Evolutionary conservation across 2,113 vertebrate species (phyloP), one percentile per base, ranked within the genome.

Genomic region (Ceuthmochares aereus): DNA sequence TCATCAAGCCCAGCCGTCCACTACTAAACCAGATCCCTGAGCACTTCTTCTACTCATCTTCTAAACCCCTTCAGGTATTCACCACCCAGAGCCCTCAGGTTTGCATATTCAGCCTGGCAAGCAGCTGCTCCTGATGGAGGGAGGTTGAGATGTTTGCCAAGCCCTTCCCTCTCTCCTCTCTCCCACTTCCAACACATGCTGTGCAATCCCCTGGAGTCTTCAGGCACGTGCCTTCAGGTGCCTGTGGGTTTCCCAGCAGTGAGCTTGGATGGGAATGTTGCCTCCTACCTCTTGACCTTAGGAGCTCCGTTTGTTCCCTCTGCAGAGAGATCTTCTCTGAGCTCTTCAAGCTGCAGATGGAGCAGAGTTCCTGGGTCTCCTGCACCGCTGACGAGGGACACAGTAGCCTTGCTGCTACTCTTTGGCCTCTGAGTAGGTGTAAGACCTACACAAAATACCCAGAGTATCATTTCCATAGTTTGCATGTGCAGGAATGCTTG

Each of bases 191-290:
- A 32, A 45, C 6, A 1, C 17, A 2, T 30, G 47, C 64, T 60
- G 63, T 37, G 56, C 58, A 63, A 37, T 30, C 2, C 42, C 47
- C 22, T 0, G 0, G 11, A 5, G 5, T 69, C 43, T 17, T n/a
- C 1, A 14, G 59, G 69, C 62, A 29, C 54, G 68, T 25, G 30
- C 25, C 0, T 0, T 66, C 0, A 1, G 67, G 32, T 4, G 6
- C 14, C 55, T 1, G 2, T 32, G 66, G 29, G 14, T 32, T 63
- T 95, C 42, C 21, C 30, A 60, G 32, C 32, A 64, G 40, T 12
- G n/a, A 68, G 36, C 4, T 1, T 30, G 56, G 59, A 27, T 12
- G 14, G 40, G 51, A 76, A 26, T 6, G 2, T 43, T 34, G 37
- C 32, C 47, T 74, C 37, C 54, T 84, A 81, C 56, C 14, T 67